Evolutionary conservation across 2,888 invertebrate genomes (phyloP).

Genomic region (Synanthedon myopaeformis): DNA sequence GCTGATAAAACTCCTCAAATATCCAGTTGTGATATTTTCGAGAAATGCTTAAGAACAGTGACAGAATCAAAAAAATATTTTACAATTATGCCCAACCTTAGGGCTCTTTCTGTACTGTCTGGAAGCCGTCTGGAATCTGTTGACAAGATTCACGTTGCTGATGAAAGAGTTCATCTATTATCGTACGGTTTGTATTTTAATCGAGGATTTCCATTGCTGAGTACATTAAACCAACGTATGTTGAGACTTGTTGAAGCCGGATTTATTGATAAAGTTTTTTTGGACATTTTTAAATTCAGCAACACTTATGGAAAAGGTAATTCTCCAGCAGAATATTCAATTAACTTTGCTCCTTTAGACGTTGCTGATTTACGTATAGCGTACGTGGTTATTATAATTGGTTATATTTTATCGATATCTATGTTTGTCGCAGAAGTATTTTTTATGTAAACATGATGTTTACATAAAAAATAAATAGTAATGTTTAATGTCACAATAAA

Average conservation of each 20-base stretch:
- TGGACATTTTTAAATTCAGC: background rate
- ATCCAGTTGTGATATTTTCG: slow-evolving; percentile 3
- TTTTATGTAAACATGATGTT: background rate
- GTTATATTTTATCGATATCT: background rate
- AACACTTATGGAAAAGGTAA: background rate
- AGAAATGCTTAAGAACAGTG: background rate
- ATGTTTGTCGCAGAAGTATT: background rate
- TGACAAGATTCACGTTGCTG: slow-evolving; percentile 3
- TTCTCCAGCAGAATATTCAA: background rate
- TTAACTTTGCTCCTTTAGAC: background rate
- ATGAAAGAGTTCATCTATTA: slow-evolving; percentile 3
- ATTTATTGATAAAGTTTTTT: background rate
- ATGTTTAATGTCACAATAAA: background rate
- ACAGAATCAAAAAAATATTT: slow-evolving; percentile 1
- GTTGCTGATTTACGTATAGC: background rate
- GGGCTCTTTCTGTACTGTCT: slow-evolving; percentile 3
- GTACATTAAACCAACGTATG: slow-evolving; percentile 1
- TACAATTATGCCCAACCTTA: slow-evolving; percentile 1
- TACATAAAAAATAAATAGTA: too few relatives aligned
- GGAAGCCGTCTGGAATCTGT: slow-evolving; percentile 2
- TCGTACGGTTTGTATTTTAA: slow-evolving; percentile 4
- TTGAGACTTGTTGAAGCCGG: slow-evolving; percentile 5
- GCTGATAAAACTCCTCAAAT: background rate
- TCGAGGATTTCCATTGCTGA: slow-evolving; percentile 7
- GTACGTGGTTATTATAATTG: background rate